Evolutionary conservation across 2,113 vertebrate genomes (phyloP), one percentile per base, ranked within the genome.

Genomic region (Microtus pennsylvanicus): DNA sequence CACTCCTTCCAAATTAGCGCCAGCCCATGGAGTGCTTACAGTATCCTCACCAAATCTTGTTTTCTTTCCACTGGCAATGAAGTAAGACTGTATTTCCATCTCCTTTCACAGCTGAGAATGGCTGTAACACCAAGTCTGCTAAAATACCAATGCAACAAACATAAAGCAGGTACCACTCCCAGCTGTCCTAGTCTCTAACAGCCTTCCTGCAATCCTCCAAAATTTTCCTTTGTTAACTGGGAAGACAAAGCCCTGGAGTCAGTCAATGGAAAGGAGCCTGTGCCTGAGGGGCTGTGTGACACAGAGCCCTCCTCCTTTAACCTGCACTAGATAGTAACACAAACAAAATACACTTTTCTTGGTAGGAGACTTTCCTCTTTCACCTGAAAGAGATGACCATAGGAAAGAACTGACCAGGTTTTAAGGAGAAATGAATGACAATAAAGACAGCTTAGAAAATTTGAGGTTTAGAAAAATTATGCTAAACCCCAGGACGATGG

Each of bases 391-490:
- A 63, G 22, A 80, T 8, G 19, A 76, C 35, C 75, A 24, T 0
- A 85, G 26, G 33, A 85, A 74, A 81, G 55, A 89, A 70, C 3
- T 10, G 28, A 50, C 24, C 4, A 58, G 2, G 35, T 86, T 35
- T 69, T 52, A 63, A 74, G 47, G 47, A 82, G 17, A 52, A 86
- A 87, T 38, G 4, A 87, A 80, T 69, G 12, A 47, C 22, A 87
- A 77, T 0, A 63, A 77, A 58, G 17, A 76, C 0, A 78, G 38
- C 58, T 85, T 47, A 6, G 45, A 75, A 67, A 81, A 58, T 7
- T 63, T 55, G 50, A 94, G 52, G 38, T 35, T 76, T 92, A 82
- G 28, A 96, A 82, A 35, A 83, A 72, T 70, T 38, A 38, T 72
- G 38, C 28, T 85, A 81, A 89, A n/a, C 2, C 0, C 11, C 13